Percentiles rank a stretch among this genome's conserved stretches.
These are phyloP conservation scores for Augiades crinisus DNA, from an alignment of 2,888 invertebrate species.

Conservation along the genomic window DNA sequence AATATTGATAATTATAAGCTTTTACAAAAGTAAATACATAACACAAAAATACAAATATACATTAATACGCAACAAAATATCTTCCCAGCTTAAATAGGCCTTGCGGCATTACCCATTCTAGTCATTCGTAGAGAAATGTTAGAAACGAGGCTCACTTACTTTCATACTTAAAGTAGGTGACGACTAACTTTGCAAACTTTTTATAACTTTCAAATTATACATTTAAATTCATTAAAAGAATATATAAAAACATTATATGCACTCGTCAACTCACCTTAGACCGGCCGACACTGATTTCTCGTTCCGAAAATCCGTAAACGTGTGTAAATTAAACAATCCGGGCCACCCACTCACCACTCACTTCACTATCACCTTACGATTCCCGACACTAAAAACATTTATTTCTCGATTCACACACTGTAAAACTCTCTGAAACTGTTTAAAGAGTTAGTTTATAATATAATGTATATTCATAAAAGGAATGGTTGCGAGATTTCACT, in stretches of 20 bases:
- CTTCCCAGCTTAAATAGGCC: not conserved
- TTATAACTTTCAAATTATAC: slow-evolving; percentile 20
- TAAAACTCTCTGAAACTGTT: slow-evolving; percentile 28
- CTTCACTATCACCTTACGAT: slow-evolving; percentile 32
- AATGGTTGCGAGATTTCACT: slow-evolving; percentile 38
- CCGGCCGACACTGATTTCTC: slow-evolving; percentile 36
- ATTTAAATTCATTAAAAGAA: not conserved
- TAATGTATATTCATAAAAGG: slow-evolving; percentile 34
- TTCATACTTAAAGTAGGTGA: slow-evolving; percentile 29
- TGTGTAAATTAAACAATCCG: slow-evolving; percentile 28
- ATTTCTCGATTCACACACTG: slow-evolving; percentile 27
- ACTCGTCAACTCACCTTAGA: slow-evolving; percentile 36
- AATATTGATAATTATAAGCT: no score
- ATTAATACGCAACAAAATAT: not conserved
- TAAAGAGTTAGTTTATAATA: slow-evolving; percentile 27
- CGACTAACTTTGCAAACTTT: slow-evolving; percentile 25
- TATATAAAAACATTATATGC: slow-evolving; percentile 7
- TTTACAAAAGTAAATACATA: not conserved
- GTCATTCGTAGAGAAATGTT: slow-evolving; percentile 18
- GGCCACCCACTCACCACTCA: slow-evolving; percentile 34
- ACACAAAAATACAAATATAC: no score
- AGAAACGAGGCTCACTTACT: slow-evolving; percentile 25
- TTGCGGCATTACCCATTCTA: slow-evolving; percentile 18
- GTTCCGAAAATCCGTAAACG: slow-evolving; percentile 23
- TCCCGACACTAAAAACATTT: slow-evolving; percentile 31